Evolutionary conservation across 2,113 vertebrate genomes (phyloP).

Genomic region (Hiodon tergisus): DNA sequence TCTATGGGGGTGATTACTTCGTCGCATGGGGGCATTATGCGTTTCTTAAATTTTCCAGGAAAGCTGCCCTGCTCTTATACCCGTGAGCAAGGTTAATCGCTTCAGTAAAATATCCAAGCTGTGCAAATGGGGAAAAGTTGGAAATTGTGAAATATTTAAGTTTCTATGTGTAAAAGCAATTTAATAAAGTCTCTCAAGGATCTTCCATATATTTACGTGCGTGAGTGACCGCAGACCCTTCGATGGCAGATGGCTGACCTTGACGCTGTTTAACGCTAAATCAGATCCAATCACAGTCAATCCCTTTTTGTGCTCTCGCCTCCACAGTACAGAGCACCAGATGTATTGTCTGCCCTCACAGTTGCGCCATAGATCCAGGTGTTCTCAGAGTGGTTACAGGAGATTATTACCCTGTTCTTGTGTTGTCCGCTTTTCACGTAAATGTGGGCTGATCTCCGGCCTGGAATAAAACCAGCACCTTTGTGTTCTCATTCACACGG

Average conservation of each 20-base stretch:
- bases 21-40: too few relatives aligned
- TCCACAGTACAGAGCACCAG: slow-evolving; percentile 12
- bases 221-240: not conserved
- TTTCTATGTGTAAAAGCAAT: too few relatives aligned
- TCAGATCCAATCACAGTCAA: slow-evolving; percentile 12
- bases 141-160: too few relatives aligned
- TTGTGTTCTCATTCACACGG: not conserved
- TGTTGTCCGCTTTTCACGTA: slow-evolving; percentile 18
- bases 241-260: not conserved
- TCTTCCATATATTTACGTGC: not conserved
- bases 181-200: not conserved
- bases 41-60: too few relatives aligned
- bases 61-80: too few relatives aligned
- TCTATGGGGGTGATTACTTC: too few relatives aligned
- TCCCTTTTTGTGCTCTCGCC: not conserved
- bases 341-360: slow-evolving; percentile 26
- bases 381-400: slow-evolving; percentile 29
- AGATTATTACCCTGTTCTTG: slow-evolving; percentile 33
- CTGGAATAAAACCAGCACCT: slow-evolving; percentile 15
- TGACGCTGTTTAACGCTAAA: slow-evolving; percentile 14
- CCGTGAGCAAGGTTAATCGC: too few relatives aligned
- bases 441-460: slow-evolving; percentile 30
- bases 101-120: too few relatives aligned
- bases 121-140: too few relatives aligned
- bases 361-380: slow-evolving; percentile 27